These are phyloP conservation scores for Dinocampus coccinellae DNA, from an alignment of 2,888 invertebrate genomes.

Conservation along the genomic window DNA sequence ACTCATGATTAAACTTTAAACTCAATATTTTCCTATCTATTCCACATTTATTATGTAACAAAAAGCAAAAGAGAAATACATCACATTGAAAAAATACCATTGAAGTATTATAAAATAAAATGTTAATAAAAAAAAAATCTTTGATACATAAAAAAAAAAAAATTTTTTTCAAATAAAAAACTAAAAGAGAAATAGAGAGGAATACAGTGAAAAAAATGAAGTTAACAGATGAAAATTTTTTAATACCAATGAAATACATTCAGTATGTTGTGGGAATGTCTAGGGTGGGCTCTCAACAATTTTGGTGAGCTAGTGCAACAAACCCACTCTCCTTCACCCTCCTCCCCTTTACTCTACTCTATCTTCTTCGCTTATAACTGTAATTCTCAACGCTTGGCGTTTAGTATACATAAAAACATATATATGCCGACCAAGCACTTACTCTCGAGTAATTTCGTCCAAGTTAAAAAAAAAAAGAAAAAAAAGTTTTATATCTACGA, in stretches of 20 bases:
- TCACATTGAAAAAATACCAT: not conserved
- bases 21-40: not conserved
- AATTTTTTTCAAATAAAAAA: no score
- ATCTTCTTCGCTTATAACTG: not conserved
- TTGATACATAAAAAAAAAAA: not conserved
- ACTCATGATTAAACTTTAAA: not conserved
- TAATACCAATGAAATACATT: not conserved
- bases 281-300: conserved; percentile 25
- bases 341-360: no score
- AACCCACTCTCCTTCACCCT: not conserved
- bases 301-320: conserved; percentile 11
- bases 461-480: conserved; percentile 22
- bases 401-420: conserved; percentile 37
- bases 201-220: conserved; percentile 2
- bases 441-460: conserved; percentile 33
- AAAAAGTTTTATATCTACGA: conserved; percentile 34
- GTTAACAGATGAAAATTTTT: not conserved
- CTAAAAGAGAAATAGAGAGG: not conserved
- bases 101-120: not conserved
- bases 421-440: conserved; percentile 34
- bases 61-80: not conserved
- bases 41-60: not conserved
- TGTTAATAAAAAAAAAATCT: no score
- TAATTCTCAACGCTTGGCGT: conserved; percentile 13
- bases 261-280: not conserved